Base-by-base conservation (phyloP, 2,797 vertebrate genomes). In the Naso thynnoides region DNA sequence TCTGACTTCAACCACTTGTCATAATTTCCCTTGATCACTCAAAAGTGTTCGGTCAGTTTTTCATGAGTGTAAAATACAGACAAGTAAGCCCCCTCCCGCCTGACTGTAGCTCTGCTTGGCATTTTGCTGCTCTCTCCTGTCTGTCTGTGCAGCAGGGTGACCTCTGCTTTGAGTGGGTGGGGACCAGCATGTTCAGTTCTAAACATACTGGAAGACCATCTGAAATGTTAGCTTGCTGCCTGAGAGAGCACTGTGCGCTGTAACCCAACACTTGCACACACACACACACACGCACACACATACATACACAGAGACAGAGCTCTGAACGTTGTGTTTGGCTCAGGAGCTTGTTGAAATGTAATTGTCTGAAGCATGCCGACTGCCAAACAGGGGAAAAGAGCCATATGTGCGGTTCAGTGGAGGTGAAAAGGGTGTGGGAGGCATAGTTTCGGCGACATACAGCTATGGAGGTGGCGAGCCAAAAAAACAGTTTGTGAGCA, bases 151-250 rank as follows among this genome's bases (percentile, higher is more conserved):
- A 79, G 67, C 77, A 71, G 66, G 70, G 82, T 92, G 88, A 91
- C 89, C 92, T 90, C 88, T 86, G 88, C 84, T 58, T 78, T 10
- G 73, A 84, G 83, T 78, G 83, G 85, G 78, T 81, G 68, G 73
- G 73, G 85, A 53, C 50, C 73, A 23, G 72, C 68, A 63, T 82
- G 81, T 88, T 69, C 78, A 58, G 65, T 87, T 87, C 88, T 73
- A 81, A 86, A 86, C 90, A 88, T 86, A 76, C 85, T 69, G 70
- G 77, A 76, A 68, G 81, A 87, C 69, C 84, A 81, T 88, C 84
- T 91, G 83, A 87, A 87, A 91, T 79, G 58, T 82, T 85, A 85
- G 78, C 76, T 59, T 24, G 73, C 47, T 61, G 72, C 76, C 78
- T 77, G 47, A 48, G 70, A 73, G 66, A 83, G 87, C 78, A 33